Evolutionary conservation across 2,888 invertebrate genomes (phyloP), one percentile per base, ranked within the genome.

Genomic region (Flabesymbios commensalis): DNA sequence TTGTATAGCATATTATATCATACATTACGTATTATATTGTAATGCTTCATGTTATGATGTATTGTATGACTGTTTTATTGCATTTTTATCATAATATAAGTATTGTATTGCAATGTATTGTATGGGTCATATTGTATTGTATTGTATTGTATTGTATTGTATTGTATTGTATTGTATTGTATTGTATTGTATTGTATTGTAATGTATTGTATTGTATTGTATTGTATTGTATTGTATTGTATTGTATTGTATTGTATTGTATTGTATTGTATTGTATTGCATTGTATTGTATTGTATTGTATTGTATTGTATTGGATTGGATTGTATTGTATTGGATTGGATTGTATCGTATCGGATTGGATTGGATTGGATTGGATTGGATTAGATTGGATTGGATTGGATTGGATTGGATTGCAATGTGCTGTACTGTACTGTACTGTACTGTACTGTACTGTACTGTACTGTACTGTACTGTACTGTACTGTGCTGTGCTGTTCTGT

Each of bases 1-100:
- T 54, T 39, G 53, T 59, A 29, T 43, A n/a, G 53, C 49, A 17
- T 57, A 19, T 39, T 57, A 17, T 49, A 19, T 24, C 47, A n/a
- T 54, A n/a, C n/a, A 22, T 57, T 10, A 29, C 19, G 5, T 36
- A 14, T 36, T 36, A n/a, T 36, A 36, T n/a, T n/a, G 39, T 36
- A n/a, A 14, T n/a, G 39, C n/a, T 39, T 19, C 43, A 41, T 54
- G 3, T 59, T 24, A 41, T 45, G 3, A 36, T 24, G 54, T 59
- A 3, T 59, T 3, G 28, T 54, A 2, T 54, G 19, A 29, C 22
- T 17, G 41, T 19, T 22, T 48, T n/a, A n/a, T n/a, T n/a, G n/a
- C n/a, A n/a, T n/a, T n/a, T n/a, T n/a, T n/a, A n/a, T n/a, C n/a
- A n/a, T n/a, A n/a, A n/a, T n/a, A n/a, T n/a, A n/a, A n/a, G n/a